These are phyloP conservation scores for Chamaetylas fuelleborni DNA, from an alignment of 2,113 vertebrate species.

Conservation along the genomic window DNA sequence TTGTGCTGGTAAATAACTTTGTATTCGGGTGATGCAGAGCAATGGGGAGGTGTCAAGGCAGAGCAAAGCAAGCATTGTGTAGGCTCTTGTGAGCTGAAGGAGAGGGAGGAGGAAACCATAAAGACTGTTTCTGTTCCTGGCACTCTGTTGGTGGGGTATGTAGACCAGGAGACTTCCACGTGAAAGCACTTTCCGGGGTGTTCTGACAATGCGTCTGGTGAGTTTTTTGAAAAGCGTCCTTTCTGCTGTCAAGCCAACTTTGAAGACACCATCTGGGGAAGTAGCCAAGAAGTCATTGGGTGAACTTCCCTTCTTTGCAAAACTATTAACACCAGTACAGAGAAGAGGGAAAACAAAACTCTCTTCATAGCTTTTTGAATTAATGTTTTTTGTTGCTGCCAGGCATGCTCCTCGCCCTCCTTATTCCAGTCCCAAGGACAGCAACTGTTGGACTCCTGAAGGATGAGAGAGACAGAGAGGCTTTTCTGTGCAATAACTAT, in stretches of 20 bases:
- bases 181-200: conserved; percentile 3
- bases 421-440: conserved; percentile 58
- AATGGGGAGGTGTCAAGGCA: background rate
- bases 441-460: conserved; percentile 56
- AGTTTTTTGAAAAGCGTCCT: background rate
- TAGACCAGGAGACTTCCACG: background rate
- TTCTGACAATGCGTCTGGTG: background rate
- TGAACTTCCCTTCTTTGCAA: conserved; percentile 47
- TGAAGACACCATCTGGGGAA: conserved; percentile 42
- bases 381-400: conserved; percentile 42
- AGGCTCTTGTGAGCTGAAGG: background rate
- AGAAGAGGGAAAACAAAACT: conserved; percentile 48
- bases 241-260: conserved; percentile 25
- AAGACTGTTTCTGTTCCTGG: background rate
- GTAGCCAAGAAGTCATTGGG: conserved; percentile 41
- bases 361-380: conserved; percentile 55
- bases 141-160: background rate
- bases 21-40: background rate
- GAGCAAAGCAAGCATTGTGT: background rate
- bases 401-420: conserved; percentile 8
- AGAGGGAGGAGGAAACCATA: background rate
- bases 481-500: conserved; percentile 55
- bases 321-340: conserved; percentile 12
- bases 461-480: conserved; percentile 52
- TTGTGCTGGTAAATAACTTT: conserved; percentile 38